Evolutionary conservation across 2,113 vertebrate species (phyloP), one percentile per base, ranked within the genome.

Genomic region (Chamaea fasciata): DNA sequence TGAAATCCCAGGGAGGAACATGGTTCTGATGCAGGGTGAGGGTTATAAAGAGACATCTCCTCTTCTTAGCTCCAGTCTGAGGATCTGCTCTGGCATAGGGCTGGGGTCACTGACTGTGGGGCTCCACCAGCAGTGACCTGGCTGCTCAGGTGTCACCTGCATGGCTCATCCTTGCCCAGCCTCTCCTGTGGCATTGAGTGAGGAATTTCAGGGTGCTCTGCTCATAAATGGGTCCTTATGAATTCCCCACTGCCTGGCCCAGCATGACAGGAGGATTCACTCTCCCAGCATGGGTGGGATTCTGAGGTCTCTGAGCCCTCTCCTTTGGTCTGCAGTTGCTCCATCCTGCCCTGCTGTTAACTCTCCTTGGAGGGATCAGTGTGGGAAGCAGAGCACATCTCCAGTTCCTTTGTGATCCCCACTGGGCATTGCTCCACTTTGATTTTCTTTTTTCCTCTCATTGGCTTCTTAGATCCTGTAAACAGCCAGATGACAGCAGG

Each of bases 401-500:
- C 77, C 0, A 9, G 28, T 30, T 97, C 83, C 67, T 67, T 59
- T 0, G 27, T 78, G 74, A 77, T 94, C 57, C 39, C 30, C 0
- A 59, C 87, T 2, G 55, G 60, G 17, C 64, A 30, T 46, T 73
- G 70, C 50, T 92, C 41, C 33, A 62, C 94, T 90, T 85, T 92
- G 7, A 53, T 76, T 68, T 94, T 97, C 91, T 92, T 97, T 55
- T 62, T 97, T 67, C 94, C 96, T 79, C 77, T 94, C 46, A 76
- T 33, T 11, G 74, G 60, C 87, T 97, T 98, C 94, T 97, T 98
- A 46, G 86, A 53, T 55, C 91, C 98, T 98, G 96, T 42, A 63
- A 96, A 87, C 30, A 92, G 33, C 52, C 73, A 91, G 86, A 41
- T 9, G 55, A 64, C 22, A 15, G 5, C 30, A 52, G 85, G 52